Evolutionary conservation across 1,140 invertebrate species (phyloP), one percentile per base, ranked within the genome.

Genomic region (Telenomus remus): DNA sequence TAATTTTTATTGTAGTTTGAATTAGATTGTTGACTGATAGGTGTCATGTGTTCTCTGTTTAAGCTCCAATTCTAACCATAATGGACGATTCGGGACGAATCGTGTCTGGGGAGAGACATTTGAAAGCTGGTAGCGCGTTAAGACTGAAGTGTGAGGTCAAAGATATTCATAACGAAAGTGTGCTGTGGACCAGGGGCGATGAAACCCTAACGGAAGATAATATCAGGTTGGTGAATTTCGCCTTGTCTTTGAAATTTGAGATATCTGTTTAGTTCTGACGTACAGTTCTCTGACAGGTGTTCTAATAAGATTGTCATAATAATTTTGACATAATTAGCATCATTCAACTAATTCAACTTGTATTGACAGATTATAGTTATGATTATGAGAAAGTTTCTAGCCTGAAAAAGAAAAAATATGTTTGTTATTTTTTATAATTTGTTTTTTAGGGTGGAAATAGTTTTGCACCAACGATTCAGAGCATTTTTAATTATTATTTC

Each of bases 31-130:
- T 27, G 12, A 51, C 39, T 63, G 63, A 56, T 51, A 9, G 46
- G 16, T 14, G 37, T 43, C 15, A 12, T 72, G 43, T 70, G 50
- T 63, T 69, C 66, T 50, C 64, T 78, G 59, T 84, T 85, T 34
- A 82, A 91, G 90, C 89, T 6, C 90, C 90, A 10, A 86, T 87
- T 54, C 86, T 91, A 39, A 87, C 86, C 59, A 90, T 91, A 80
- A 86, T 90, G 43, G 90, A 91, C 69, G 89, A 91, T 76, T 88
- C 89, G 14, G 89, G 86, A 37, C 82, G 85, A 80, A 87, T 82
- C 59, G 85, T 89, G 66, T 85, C 85, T 35, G 89, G 89, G 48
- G 85, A 89, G 72, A 85, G 87, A 75, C 83, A 87, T 76, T 80
- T 88, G 7, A 91, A 90, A 76, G 89, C 89, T 12, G 89, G 89